Base-by-base conservation (phyloP, 2,797 vertebrate genomes). In the Rhynchonycteris naso region DNA sequence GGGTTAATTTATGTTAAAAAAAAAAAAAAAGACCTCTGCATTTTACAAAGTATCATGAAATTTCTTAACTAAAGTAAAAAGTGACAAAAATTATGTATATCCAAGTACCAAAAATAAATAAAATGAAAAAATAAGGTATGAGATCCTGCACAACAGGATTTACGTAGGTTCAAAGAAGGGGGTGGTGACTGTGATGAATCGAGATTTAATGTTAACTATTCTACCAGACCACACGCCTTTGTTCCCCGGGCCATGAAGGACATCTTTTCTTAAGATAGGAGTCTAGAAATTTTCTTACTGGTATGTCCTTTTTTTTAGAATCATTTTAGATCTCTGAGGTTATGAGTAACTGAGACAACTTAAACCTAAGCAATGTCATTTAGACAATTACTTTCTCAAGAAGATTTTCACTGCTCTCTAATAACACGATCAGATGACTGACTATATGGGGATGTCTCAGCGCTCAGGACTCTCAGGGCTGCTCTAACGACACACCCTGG, bases 181-280 rank as follows among this genome's bases (percentile, higher is more conserved):
- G 26, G 33, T 11, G 18, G 50, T 22, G 26, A 30, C 14, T 16
- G 30, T 0, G 6, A 10, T 5, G 74, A n/a, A 28, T 5, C 18
- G 16, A n/a, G 18, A 71, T 11, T 43, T 26, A n/a, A 38, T 22
- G 0, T 5, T 5, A 16, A n/a, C 43, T 38, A 58, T n/a, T 61
- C 10, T 15, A 7, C 16, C 7, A 2, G 7, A 19, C 13, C 47
- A 35, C 4, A 2, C 0, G 1, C 47, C 80, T 33, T 5, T 35
- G 24, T 58, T 38, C 10, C 38, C 52, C 35, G 30, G 33, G 50
- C 28, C 7, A 90, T 47, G 30, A 7, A 8, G 18, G 18, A 19
- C 26, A 26, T 26, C 83, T 65, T 33, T 65, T 24, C 43, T 78
- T 24, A 22, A 50, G 75, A 33, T 0, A 78, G 80, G 38, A 91